Percentiles rank a stretch among this genome's conserved stretches.
These are phyloP conservation scores for Xestia rhomboidea DNA, from an alignment of 2,888 invertebrate species.

Conservation along the genomic window DNA sequence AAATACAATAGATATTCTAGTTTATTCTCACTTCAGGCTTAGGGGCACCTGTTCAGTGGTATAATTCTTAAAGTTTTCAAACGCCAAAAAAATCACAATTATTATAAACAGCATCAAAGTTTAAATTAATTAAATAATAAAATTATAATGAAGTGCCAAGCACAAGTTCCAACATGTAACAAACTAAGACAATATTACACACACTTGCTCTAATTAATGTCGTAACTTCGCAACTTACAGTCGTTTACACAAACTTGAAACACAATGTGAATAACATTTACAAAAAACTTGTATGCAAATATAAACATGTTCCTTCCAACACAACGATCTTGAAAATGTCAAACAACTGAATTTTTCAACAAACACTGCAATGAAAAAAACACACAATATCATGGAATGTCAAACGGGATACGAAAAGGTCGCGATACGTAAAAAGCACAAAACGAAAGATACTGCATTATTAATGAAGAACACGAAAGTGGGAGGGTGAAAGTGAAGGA, in stretches of 20 bases:
- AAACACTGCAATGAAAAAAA: slow-evolving; percentile 26
- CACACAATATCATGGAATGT: slow-evolving; percentile 38
- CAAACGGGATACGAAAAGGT: slow-evolving; percentile 43
- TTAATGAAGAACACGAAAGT: slow-evolving; percentile 34
- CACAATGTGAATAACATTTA: slow-evolving; percentile 14
- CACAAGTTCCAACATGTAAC: slow-evolving; percentile 38
- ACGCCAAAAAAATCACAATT: background rate
- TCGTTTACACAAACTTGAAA: slow-evolving; percentile 29
- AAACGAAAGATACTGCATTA: slow-evolving; percentile 33
- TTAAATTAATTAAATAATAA: slow-evolving; percentile 36
- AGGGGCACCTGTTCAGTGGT: background rate
- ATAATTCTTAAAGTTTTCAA: background rate
- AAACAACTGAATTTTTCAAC: slow-evolving; percentile 41
- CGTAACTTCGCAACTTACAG: slow-evolving; percentile 39
- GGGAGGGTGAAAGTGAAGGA: slow-evolving; percentile 22
- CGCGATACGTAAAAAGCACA: slow-evolving; percentile 20
- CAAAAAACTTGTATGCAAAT: slow-evolving; percentile 33
- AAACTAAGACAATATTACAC: slow-evolving; percentile 51
- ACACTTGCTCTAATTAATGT: slow-evolving; percentile 53
- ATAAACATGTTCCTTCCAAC: slow-evolving; percentile 20
- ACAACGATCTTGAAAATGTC: slow-evolving; percentile 35
- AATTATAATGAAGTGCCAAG: slow-evolving; percentile 36
- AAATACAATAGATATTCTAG: background rate
- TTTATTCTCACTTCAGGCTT: background rate
- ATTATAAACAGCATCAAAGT: slow-evolving; percentile 20